phyloP scores from a whole-genome alignment of 2,113 vertebrate species.

The Chinchilla lanigera region DNA sequence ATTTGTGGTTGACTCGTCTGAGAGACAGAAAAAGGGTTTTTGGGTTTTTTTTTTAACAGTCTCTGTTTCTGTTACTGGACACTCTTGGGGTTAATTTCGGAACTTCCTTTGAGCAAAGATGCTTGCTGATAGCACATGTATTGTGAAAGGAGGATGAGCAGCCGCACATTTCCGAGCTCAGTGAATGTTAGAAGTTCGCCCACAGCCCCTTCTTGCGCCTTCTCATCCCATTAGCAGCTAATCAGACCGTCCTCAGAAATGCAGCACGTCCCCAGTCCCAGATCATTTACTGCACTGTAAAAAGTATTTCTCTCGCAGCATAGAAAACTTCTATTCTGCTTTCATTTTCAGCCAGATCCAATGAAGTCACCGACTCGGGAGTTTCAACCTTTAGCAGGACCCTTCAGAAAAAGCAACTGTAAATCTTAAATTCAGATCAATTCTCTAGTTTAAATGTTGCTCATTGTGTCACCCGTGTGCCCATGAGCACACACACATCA shows the following conservation, averaged over 20 bases:
- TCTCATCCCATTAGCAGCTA: not conserved
- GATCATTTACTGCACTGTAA: not conserved
- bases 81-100: not conserved
- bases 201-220: not conserved
- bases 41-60: not conserved
- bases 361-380: slow-evolving; percentile 37
- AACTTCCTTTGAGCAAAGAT: slow-evolving; percentile 46
- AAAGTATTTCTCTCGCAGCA: not conserved
- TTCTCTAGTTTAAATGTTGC: not conserved
- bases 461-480: not conserved
- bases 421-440: not conserved
- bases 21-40: not conserved
- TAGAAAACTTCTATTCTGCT: slow-evolving; percentile 4
- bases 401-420: not conserved
- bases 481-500: not conserved
- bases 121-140: not conserved
- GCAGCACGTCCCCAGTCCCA: not conserved
- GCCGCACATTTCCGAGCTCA: not conserved
- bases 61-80: not conserved
- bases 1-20: not conserved
- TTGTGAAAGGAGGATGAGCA: not conserved
- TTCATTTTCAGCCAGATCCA: slow-evolving; percentile 65
- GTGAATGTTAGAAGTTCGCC: not conserved
- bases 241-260: not conserved
- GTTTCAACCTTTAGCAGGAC: not conserved